Base-by-base conservation (phyloP, 30 jellyfish, hydroid and myxozoan genomes). In the Mastigias papua region DNA sequence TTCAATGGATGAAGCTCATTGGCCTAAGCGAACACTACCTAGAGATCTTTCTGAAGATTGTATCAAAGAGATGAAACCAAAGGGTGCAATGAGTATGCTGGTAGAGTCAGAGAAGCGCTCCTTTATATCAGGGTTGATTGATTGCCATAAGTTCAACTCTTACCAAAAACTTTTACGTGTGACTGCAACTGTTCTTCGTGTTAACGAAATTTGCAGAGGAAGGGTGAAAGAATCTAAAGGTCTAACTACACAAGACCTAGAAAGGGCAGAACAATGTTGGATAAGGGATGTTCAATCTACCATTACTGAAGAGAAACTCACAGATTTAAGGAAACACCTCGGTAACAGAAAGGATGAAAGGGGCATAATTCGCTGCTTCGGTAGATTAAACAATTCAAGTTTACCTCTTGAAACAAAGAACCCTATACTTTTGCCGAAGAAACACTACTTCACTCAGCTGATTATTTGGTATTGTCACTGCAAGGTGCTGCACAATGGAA, bases 341-440 rank as follows among this genome's bases (percentile, higher is more conserved):
- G 82, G 81, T 20, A 57, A 16, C 48, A 17, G 13, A 20, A 61
- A 28, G 48, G 89, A 78, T 25, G 42, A 30, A 20, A 32, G 29
- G 2, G 89, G 89, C 23, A 35, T 78, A 29, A 54, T 78, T 33
- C 89, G 89, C 26, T 78, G 89, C 58, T 7, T 20, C 16, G 89
- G 89, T 22, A 28, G 89, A 6, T 32, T 57, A 16, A 62, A 34
- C 27, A 78, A 78, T 75, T 20, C 78, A 35, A 49, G 31, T 64
- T 31, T 62, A 26, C 72, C 57, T n/a, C 4, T 5, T 25, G 28
- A 76, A 23, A 10, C 61, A 16, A 54, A 31, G 54, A 30, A 26
- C 31, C 76, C 76, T 25, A 29, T 32, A 3, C 61, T 76, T 13
- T 58, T 76, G 34, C 88, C 76, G 15, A 30, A 49, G 19, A 73